phyloP scores from a whole-genome alignment of 2,888 invertebrate species.

The Pammene aurita region DNA sequence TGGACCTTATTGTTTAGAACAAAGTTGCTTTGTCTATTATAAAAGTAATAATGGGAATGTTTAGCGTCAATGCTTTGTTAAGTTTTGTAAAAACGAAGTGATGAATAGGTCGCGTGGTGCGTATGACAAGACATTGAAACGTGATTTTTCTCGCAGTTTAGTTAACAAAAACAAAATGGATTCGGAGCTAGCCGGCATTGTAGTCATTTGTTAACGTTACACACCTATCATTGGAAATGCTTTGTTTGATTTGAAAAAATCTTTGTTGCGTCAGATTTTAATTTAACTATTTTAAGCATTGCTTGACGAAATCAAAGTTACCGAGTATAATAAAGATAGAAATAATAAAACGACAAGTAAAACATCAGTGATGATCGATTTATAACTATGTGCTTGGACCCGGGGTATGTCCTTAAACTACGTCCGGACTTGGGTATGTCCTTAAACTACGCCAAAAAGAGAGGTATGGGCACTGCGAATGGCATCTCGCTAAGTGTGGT shows the following conservation, averaged over 20 bases:
- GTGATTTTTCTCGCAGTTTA: constrained; percentile 74
- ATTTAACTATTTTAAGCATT: constrained; percentile 8
- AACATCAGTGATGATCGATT: neutral
- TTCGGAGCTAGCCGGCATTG: constrained; percentile 47
- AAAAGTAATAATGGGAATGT: constrained; percentile 79
- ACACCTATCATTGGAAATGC: constrained; percentile 36
- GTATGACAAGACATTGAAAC: constrained; percentile 69
- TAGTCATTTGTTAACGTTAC: constrained; percentile 46
- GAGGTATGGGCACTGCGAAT: no score
- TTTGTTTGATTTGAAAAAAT: constrained; percentile 35
- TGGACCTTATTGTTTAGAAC: constrained; percentile 73
- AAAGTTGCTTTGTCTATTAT: constrained; percentile 79
- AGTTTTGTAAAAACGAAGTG: constrained; percentile 65
- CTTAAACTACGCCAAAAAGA: no score
- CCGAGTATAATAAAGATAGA: neutral
- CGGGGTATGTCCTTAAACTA: no score
- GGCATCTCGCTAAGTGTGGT: no score
- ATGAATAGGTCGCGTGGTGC: constrained; percentile 77
- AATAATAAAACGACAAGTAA: neutral
- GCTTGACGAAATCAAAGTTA: neutral
- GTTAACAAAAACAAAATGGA: constrained; percentile 59
- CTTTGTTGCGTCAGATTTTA: constrained; percentile 3
- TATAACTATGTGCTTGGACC: no score
- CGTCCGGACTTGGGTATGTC: no score
- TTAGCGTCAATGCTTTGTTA: constrained; percentile 79